phyloP scores from a whole-genome alignment of 1,140 invertebrate genomes.

The Atta colombica region DNA sequence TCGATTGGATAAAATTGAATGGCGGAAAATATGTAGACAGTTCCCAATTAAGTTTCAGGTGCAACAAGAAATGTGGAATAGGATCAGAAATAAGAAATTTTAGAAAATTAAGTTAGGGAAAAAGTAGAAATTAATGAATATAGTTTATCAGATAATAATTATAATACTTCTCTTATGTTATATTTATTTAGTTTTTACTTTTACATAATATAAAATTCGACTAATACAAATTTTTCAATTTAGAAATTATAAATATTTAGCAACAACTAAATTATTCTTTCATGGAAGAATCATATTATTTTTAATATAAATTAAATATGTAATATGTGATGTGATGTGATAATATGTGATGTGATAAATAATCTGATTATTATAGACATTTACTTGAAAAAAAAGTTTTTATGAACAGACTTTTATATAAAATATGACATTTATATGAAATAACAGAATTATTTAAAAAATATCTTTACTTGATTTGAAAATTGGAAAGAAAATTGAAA shows the following conservation, averaged over 20 bases:
- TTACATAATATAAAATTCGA: neutral
- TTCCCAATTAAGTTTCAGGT: slow-evolving; percentile 7
- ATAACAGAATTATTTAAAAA: neutral
- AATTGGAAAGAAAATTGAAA: neutral
- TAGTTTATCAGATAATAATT: neutral
- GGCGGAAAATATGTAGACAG: slow-evolving; percentile 17
- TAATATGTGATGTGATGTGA: neutral
- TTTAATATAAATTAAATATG: no score
- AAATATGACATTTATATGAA: neutral
- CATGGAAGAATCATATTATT: neutral
- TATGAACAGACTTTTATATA: neutral
- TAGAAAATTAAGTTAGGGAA: no score
- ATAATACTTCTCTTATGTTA: neutral
- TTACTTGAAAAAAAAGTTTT: neutral
- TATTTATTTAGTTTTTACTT: neutral
- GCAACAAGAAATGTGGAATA: neutral
- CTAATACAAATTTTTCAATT: neutral
- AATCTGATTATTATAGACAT: neutral
- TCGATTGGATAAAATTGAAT: slow-evolving; percentile 54
- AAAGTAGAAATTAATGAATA: neutral
- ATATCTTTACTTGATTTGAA: slow-evolving; percentile 6
- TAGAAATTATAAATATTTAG: neutral
- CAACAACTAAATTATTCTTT: neutral
- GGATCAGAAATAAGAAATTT: neutral
- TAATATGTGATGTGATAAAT: neutral